These are phyloP conservation scores for Discoglossus pictus DNA, from an alignment of 2,797 vertebrate species.

Conservation along the genomic window DNA sequence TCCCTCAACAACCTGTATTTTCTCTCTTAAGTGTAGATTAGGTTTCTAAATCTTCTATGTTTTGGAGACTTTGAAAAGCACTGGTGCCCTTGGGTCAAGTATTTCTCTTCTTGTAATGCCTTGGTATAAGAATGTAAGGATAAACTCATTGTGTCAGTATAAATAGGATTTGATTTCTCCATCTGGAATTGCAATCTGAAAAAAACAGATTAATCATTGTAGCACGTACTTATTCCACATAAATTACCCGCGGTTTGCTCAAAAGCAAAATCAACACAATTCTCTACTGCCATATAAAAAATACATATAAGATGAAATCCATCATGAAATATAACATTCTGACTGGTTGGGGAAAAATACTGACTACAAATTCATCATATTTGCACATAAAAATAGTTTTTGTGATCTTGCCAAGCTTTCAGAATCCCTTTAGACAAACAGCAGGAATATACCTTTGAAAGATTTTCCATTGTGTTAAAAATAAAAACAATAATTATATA, in stretches of 20 bases:
- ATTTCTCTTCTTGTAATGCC: slow-evolving; percentile 49
- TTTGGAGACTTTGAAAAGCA: slow-evolving; percentile 50
- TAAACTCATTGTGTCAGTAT: slow-evolving; percentile 48
- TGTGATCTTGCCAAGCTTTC: neutral
- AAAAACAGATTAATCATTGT: slow-evolving; percentile 44
- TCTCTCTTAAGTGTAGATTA: slow-evolving; percentile 51
- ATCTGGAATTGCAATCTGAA: slow-evolving; percentile 44
- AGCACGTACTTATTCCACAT: slow-evolving; percentile 40
- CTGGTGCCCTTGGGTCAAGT: slow-evolving; percentile 50
- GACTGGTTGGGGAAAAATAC: neutral
- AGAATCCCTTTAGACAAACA: no score
- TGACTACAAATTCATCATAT: neutral
- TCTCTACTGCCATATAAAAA: slow-evolving; percentile 31
- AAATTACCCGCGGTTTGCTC: slow-evolving; percentile 33
- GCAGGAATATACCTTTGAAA: no score
- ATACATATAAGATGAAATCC: slow-evolving; percentile 7
- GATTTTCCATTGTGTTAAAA: no score
- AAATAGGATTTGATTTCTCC: slow-evolving; percentile 51
- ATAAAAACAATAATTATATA: no score
- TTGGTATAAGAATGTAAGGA: slow-evolving; percentile 39
- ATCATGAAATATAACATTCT: slow-evolving; percentile 8
- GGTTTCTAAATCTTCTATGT: slow-evolving; percentile 50
- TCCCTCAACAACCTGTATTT: slow-evolving; percentile 50
- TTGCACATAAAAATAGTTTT: neutral
- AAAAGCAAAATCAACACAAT: slow-evolving; percentile 26